Base-by-base conservation (phyloP, 2,797 vertebrate species). In the Paguma larvata region DNA sequence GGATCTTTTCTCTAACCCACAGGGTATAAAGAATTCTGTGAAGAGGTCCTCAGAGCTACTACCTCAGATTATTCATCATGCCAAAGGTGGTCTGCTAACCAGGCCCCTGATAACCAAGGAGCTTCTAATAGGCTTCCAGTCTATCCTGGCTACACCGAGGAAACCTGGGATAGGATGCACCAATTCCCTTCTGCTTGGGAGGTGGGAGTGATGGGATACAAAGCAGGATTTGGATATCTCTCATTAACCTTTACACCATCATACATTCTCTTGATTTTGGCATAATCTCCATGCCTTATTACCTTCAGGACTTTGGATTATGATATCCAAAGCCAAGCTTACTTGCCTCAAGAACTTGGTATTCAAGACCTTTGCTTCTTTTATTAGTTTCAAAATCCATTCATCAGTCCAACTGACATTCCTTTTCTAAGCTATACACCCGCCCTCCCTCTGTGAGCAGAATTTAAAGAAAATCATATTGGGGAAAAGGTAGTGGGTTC, bases 331-430 rank as follows among this genome's bases (percentile, higher is more conserved):
- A 91, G 89, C 53, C 48, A 85, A 91, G 38, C 5, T 75, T 92
- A 65, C 44, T 79, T 92, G 6, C 65, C 78, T 83, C 25, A 94
- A 94, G 92, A 13, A 95, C 46, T 85, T 94, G 78, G 63, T 46
- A 91, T 89, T 85, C 53, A 65, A 72, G 25, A 85, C 15, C 84
- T 63, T 78, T 70, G 23, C 0, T n/a, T 96, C 94, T 93, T 7
- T 51, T 89, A 3, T 86, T 32, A 80, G 16, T 93, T 95, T 95
- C 73, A 73, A 96, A 89, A 75, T 86, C 51, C 34, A 85, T 48
- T 91, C 41, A 63, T 89, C 84, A 93, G n/a, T 72, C n/a, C 41
- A 88, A 30, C 2, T 27, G 21, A 85, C 1, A 32, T 90, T 14
- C 12, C 30, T 19, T 91, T 95, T 89, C 51, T 62, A 87, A 96